Percentiles rank a stretch among this genome's conserved stretches.
These are phyloP conservation scores for Fistularia tabacaria DNA, from an alignment of 2,797 vertebrate genomes.

Conservation along the genomic window DNA sequence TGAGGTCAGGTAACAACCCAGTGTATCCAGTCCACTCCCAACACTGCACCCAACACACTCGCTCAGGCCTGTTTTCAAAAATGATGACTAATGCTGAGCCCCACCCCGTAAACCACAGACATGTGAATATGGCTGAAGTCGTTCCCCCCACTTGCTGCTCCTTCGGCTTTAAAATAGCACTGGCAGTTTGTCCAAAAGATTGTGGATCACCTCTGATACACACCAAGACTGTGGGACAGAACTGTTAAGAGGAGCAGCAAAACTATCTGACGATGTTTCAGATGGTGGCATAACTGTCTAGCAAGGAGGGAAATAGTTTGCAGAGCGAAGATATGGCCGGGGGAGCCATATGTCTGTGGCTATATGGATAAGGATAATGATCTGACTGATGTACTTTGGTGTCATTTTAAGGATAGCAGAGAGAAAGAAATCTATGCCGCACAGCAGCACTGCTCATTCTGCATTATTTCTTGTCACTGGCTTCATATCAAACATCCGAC, in stretches of 20 bases:
- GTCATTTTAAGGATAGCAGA: too few relatives aligned
- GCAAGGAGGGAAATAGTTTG: background rate
- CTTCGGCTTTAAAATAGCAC: conserved; percentile 32
- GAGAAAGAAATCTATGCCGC: too few relatives aligned
- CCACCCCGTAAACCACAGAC: conserved; percentile 55
- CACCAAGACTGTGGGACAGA: background rate
- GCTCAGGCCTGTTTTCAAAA: conserved; percentile 34
- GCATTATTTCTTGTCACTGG: too few relatives aligned
- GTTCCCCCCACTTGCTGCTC: conserved; percentile 11
- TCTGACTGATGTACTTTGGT: too few relatives aligned
- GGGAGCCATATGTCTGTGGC: too few relatives aligned
- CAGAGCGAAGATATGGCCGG: too few relatives aligned
- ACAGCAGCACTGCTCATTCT: too few relatives aligned
- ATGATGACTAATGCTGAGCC: conserved; percentile 66
- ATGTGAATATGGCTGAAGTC: conserved; percentile 32
- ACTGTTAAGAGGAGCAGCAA: conserved; percentile 3
- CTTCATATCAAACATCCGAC: too few relatives aligned
- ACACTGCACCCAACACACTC: conserved; percentile 14
- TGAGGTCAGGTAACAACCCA: conserved; percentile 12
- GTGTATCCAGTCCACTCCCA: conserved; percentile 4
- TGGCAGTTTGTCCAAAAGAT: conserved; percentile 2
- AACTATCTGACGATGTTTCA: too few relatives aligned
- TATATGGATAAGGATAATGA: too few relatives aligned
- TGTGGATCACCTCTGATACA: conserved; percentile 3
- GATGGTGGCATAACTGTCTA: too few relatives aligned